Evolutionary conservation across 2,888 invertebrate species (phyloP).

Genomic region (Ochlodes sylvanus): DNA sequence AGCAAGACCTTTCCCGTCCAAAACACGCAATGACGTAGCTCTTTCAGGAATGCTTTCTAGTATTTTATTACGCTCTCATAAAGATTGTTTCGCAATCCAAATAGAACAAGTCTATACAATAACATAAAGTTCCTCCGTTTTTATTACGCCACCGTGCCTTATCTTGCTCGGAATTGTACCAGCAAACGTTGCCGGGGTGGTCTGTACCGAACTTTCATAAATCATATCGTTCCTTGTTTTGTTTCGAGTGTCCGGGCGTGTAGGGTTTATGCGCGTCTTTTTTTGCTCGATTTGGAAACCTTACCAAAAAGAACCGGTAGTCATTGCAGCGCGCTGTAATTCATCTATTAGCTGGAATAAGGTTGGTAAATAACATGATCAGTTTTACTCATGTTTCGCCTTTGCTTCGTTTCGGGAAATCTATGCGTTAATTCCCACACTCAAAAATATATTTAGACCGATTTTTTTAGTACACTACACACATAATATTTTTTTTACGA

Average conservation of each 20-base stretch:
- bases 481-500: too few relatives aligned
- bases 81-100: constrained; percentile 15
- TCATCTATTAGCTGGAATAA: too few relatives aligned
- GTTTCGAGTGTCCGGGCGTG: constrained; percentile 5
- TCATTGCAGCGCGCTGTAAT: too few relatives aligned
- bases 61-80: not conserved
- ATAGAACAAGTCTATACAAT: constrained; percentile 20
- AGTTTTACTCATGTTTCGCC: too few relatives aligned
- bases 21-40: too few relatives aligned
- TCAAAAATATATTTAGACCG: too few relatives aligned
- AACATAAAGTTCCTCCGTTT: constrained; percentile 16
- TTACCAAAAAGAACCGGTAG: too few relatives aligned
- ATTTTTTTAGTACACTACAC: too few relatives aligned
- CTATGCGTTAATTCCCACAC: too few relatives aligned
- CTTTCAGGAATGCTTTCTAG: not conserved
- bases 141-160: constrained; percentile 14
- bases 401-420: too few relatives aligned
- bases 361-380: too few relatives aligned
- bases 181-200: constrained; percentile 4
- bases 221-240: constrained; percentile 19
- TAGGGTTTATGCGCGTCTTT: not conserved
- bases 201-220: constrained; percentile 12
- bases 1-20: not conserved
- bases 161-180: constrained; percentile 8
- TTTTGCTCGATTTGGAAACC: too few relatives aligned